These are phyloP conservation scores for Platycercus adscitus DNA, from an alignment of 2,113 vertebrate species.

Conservation along the genomic window DNA sequence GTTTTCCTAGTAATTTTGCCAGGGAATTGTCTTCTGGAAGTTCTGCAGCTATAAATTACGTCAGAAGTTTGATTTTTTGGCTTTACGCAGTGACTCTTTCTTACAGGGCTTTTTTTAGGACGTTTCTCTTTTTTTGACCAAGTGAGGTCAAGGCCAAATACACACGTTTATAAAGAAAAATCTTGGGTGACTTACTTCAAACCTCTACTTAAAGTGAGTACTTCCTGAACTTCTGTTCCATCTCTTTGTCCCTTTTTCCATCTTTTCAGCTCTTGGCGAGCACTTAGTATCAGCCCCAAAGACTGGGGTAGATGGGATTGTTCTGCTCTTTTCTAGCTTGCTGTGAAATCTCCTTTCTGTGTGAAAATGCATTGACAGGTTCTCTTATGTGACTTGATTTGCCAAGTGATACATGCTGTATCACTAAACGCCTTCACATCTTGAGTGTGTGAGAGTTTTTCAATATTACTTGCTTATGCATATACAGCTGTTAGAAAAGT, in stretches of 20 bases:
- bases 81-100: background rate
- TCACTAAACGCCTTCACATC: background rate
- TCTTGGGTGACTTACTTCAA: background rate
- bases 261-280: background rate
- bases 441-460: background rate
- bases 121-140: background rate
- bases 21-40: background rate
- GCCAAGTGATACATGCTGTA: background rate
- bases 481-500: background rate
- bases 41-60: background rate
- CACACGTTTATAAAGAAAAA: background rate
- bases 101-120: background rate
- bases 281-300: background rate
- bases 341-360: background rate
- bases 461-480: constrained; percentile 21
- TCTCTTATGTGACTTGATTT: background rate
- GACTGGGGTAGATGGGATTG: background rate
- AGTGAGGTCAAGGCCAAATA: background rate
- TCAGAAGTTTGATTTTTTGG: background rate
- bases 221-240: background rate
- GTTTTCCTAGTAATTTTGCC: background rate
- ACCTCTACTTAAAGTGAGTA: background rate
- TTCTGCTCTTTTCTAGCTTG: constrained; percentile 13
- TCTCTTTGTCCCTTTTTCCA: background rate
- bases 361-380: background rate